Conservation (phyloP, 2,888 invertebrate species). For the Rhimphoctona megacephalus region DNA sequence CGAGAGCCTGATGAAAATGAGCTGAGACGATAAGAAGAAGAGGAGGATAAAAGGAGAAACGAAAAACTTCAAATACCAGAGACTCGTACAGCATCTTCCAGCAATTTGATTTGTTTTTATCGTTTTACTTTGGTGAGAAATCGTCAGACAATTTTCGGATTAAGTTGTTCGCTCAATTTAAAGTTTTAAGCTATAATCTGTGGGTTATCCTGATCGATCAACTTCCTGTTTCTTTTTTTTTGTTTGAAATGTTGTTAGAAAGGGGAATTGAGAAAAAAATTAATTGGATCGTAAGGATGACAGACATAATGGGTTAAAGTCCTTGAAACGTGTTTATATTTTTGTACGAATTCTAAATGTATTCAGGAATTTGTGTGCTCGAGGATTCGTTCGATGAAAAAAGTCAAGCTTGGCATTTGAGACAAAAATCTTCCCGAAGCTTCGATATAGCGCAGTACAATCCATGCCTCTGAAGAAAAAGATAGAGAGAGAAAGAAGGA, state of each 20-base stretch:
- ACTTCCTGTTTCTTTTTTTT: background rate
- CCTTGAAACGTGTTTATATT: background rate
- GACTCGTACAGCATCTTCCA: slow-evolving; percentile 8
- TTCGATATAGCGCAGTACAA: slow-evolving; percentile 20
- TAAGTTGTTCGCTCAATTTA: background rate
- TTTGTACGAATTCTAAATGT: background rate
- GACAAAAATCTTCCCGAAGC: slow-evolving; percentile 26
- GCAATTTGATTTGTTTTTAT: background rate
- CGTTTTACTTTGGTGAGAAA: background rate
- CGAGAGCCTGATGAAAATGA: slow-evolving; percentile 37
- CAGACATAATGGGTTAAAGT: background rate
- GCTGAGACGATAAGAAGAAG: slow-evolving; percentile 19
- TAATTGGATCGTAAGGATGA: background rate
- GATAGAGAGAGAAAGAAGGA: slow-evolving; percentile 13
- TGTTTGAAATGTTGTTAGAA: background rate
- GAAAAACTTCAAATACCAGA: slow-evolving; percentile 12
- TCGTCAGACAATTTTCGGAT: background rate
- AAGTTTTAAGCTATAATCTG: background rate
- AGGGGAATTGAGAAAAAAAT: background rate
- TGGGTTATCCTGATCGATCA: background rate
- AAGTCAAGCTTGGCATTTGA: background rate
- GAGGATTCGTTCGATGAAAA: slow-evolving; percentile 18
- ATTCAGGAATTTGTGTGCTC: background rate
- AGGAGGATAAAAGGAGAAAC: slow-evolving; percentile 1
- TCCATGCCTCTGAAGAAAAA: background rate